Conservation (phyloP, 2,888 invertebrate genomes). For the Geophilus truncorum region DNA sequence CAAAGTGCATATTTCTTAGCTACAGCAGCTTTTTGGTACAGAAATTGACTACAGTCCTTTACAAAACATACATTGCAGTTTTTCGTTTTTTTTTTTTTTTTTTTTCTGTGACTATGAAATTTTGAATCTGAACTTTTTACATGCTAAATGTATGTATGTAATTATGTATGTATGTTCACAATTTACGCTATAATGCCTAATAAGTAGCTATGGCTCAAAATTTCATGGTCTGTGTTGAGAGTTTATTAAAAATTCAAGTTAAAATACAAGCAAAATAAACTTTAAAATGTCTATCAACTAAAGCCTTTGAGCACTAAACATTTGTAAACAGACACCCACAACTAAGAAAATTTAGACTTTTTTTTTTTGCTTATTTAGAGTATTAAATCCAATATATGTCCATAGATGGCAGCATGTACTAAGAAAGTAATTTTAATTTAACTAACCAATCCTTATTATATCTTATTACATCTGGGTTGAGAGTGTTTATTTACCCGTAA, state of each 20-base stretch:
- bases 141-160: neutral
- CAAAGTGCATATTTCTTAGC: neutral
- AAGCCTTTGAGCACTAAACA: neutral
- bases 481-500: too few relatives aligned
- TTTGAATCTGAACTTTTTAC: neutral
- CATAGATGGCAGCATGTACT: too few relatives aligned
- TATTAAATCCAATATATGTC: too few relatives aligned
- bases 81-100: too few relatives aligned
- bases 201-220: neutral
- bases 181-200: neutral
- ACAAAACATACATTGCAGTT: neutral
- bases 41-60: neutral
- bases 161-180: neutral
- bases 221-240: neutral
- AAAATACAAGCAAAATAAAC: too few relatives aligned
- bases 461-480: too few relatives aligned
- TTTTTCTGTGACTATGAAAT: conserved; percentile 10
- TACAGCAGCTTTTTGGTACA: neutral
- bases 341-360: too few relatives aligned
- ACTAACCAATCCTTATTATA: too few relatives aligned
- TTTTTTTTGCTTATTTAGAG: too few relatives aligned
- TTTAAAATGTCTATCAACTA: neutral
- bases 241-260: neutral
- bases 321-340: too few relatives aligned
- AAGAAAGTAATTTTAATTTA: too few relatives aligned